These are phyloP conservation scores for Stomatorhinus walkeri DNA, from an alignment of 2,797 vertebrate species.

Conservation along the genomic window DNA sequence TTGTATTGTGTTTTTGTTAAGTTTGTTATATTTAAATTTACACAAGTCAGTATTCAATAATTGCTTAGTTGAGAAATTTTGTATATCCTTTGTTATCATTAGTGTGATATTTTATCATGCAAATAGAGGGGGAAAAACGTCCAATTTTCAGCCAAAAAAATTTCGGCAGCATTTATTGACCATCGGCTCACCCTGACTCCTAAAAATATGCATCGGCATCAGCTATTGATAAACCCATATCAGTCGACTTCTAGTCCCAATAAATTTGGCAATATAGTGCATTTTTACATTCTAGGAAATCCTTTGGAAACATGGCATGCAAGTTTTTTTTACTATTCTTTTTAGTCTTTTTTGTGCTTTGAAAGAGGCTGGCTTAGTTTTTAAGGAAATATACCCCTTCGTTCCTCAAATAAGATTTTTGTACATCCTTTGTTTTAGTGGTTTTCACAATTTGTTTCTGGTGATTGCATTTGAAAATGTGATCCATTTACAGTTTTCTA, in stretches of 20 bases:
- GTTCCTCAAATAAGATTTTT: neutral
- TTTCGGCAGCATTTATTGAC: too few relatives aligned
- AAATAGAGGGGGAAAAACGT: too few relatives aligned
- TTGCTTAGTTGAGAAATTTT: too few relatives aligned
- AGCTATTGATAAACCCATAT: too few relatives aligned
- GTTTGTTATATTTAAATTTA: too few relatives aligned
- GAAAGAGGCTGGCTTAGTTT: neutral
- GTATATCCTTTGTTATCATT: too few relatives aligned
- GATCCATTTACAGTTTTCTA: neutral
- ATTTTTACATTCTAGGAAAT: neutral
- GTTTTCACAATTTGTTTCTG: neutral
- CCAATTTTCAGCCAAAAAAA: too few relatives aligned
- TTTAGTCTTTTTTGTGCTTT: neutral
- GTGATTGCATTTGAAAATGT: neutral
- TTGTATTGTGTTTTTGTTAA: too few relatives aligned
- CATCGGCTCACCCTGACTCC: too few relatives aligned
- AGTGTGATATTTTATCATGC: too few relatives aligned
- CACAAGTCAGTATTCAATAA: too few relatives aligned
- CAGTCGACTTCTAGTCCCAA: neutral
- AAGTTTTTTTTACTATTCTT: neutral
- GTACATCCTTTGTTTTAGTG: neutral
- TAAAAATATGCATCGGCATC: too few relatives aligned
- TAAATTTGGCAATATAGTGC: neutral
- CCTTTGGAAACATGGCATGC: neutral
- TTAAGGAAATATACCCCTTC: neutral